Percentiles rank a stretch among this genome's conserved stretches.
These are phyloP conservation scores for Trichonephila inaurata DNA, from an alignment of 1,140 invertebrate species.

Conservation along the genomic window DNA sequence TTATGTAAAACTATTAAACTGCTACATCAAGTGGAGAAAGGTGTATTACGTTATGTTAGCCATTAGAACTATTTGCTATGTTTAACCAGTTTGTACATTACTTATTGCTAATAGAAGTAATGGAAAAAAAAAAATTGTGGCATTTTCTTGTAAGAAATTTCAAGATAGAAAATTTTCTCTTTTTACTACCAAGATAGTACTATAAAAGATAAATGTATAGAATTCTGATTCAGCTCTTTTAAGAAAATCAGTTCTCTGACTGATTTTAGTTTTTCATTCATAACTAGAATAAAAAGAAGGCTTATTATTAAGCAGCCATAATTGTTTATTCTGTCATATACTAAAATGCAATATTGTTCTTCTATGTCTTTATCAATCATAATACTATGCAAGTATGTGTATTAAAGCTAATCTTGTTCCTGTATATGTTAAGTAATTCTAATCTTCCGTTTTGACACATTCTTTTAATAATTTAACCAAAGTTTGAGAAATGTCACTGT, in stretches of 20 bases:
- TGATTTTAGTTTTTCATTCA: slow-evolving; percentile 19
- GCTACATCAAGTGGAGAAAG: slow-evolving; percentile 3
- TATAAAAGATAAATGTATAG: not conserved
- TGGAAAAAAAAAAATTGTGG: not conserved
- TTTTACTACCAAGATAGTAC: slow-evolving; percentile 25
- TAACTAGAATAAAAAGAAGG: not conserved
- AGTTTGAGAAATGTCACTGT: not conserved
- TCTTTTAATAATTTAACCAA: not conserved
- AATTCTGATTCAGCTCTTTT: not conserved
- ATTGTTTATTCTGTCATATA: slow-evolving; percentile 13
- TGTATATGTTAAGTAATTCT: not conserved
- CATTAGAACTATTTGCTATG: not conserved
- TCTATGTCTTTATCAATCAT: not conserved
- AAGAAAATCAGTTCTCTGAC: not conserved
- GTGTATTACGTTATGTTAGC: not conserved
- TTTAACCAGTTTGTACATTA: not conserved
- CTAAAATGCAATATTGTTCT: not conserved
- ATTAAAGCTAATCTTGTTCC: not conserved
- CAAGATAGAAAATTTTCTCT: not conserved
- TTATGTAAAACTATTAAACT: not conserved
- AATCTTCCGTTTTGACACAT: slow-evolving; percentile 2
- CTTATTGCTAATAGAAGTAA: not conserved
- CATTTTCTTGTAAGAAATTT: slow-evolving; percentile 1
- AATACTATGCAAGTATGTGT: not conserved
- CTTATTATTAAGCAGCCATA: not conserved